Conservation (phyloP, 64 coral and sea anemone genomes). For the Orbicella faveolata region DNA sequence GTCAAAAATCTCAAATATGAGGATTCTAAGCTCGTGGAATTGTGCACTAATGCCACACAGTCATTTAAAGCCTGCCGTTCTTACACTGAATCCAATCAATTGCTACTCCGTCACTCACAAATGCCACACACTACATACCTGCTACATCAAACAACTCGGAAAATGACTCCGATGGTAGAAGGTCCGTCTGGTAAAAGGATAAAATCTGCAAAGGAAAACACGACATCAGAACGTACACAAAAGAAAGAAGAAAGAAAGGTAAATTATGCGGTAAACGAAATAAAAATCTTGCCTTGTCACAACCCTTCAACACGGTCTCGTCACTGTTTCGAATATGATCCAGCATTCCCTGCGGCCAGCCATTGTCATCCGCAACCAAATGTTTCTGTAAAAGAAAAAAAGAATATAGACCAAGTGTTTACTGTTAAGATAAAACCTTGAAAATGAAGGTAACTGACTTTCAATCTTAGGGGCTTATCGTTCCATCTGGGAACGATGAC, state of each 20-base stretch:
- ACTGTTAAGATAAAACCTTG: too few species aligned
- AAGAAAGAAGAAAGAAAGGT: too few species aligned
- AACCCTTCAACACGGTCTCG: constrained; percentile 82
- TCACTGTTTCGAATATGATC: constrained; percentile 91
- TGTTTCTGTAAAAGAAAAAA: constrained; percentile 41
- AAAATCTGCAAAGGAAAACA: constrained; percentile 66
- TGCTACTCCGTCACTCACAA: background rate
- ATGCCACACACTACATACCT: constrained; percentile 49
- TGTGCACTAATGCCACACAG: too few species aligned
- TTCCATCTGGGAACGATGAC: too few species aligned
- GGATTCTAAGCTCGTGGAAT: background rate
- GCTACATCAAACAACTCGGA: constrained; percentile 88
- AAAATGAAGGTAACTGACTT: too few species aligned
- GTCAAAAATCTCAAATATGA: background rate
- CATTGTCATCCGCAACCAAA: constrained; percentile 21
- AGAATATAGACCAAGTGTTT: background rate
- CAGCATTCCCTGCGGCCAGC: constrained; percentile 87
- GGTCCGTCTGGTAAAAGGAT: constrained; percentile 85
- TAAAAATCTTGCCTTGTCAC: constrained; percentile 75
- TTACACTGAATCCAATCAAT: too few species aligned
- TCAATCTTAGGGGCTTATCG: too few species aligned
- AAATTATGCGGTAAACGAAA: background rate
- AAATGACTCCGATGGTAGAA: constrained; percentile 83
- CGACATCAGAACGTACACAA: too few species aligned
- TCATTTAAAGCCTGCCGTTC: too few species aligned